Evolutionary conservation across 2,888 invertebrate species (phyloP).

Genomic region (Agonopterix arenella): DNA sequence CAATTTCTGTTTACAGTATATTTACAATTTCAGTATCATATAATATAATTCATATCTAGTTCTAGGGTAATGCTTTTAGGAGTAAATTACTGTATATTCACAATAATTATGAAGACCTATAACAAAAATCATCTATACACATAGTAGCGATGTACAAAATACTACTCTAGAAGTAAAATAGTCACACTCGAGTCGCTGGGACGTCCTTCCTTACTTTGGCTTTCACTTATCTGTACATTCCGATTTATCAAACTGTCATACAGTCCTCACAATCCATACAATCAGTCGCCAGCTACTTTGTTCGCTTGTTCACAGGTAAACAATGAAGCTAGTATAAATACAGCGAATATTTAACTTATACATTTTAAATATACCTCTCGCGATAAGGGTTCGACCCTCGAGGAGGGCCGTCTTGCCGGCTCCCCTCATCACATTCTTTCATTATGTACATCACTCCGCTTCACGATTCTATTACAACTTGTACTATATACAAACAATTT

Average conservation of each 20-base stretch:
- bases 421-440: slow-evolving; percentile 49
- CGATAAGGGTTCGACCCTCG: slow-evolving; percentile 30
- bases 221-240: slow-evolving; percentile 15
- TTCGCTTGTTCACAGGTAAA: slow-evolving; percentile 54
- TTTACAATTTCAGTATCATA: slow-evolving; percentile 71
- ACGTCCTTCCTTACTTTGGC: slow-evolving; percentile 33
- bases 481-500: slow-evolving; percentile 76
- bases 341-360: slow-evolving; percentile 64
- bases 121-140: slow-evolving; percentile 66
- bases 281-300: slow-evolving; percentile 49
- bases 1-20: slow-evolving; percentile 72
- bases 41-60: slow-evolving; percentile 64
- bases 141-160: slow-evolving; percentile 70
- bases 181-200: slow-evolving; percentile 42
- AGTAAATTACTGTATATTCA: slow-evolving; percentile 71
- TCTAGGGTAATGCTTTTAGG: slow-evolving; percentile 58
- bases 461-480: slow-evolving; percentile 67
- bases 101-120: slow-evolving; percentile 65
- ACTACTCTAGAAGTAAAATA: slow-evolving; percentile 52
- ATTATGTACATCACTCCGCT: slow-evolving; percentile 65
- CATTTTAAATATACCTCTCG: slow-evolving; percentile 39
- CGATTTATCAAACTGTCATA: slow-evolving; percentile 19
- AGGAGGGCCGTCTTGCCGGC: slow-evolving; percentile 39
- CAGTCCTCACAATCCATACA: slow-evolving; percentile 17
- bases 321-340: slow-evolving; percentile 64